Conservation (phyloP, 2,113 vertebrate genomes). For the Cyrtonyx montezumae region DNA sequence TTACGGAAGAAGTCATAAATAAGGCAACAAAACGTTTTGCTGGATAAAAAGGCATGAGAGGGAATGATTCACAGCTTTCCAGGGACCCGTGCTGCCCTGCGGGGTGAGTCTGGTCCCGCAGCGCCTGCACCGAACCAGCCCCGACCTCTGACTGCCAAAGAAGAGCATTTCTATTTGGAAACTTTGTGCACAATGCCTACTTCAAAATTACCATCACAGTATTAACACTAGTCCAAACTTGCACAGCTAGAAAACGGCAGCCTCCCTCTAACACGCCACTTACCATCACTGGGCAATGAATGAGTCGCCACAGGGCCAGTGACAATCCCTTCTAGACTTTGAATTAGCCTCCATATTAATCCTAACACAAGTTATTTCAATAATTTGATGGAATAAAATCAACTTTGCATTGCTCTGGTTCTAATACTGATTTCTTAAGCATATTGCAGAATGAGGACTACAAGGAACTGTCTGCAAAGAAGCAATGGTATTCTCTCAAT, state of each 20-base stretch:
- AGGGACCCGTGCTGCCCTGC: background rate
- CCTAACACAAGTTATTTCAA: conserved; percentile 20
- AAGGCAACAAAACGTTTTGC: conserved; percentile 31
- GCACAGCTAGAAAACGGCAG: background rate
- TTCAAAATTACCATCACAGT: background rate
- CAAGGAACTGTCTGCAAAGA: background rate
- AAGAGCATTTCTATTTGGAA: background rate
- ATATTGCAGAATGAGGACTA: background rate
- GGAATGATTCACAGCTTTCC: background rate
- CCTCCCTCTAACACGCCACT: background rate
- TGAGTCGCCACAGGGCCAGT: background rate
- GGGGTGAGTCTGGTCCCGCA: background rate
- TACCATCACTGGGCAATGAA: background rate
- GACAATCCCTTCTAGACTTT: background rate
- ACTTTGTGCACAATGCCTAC: background rate
- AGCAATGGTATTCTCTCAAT: background rate
- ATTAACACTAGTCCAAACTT: background rate
- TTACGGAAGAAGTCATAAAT: conserved; percentile 23
- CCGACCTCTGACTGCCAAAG: background rate
- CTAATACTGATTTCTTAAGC: background rate
- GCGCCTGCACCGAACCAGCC: background rate
- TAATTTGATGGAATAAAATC: conserved; percentile 28
- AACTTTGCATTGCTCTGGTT: background rate
- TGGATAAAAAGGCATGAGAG: background rate
- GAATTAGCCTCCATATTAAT: conserved; percentile 51